Evolutionary conservation across 2,797 vertebrate genomes (phyloP), one percentile per base, ranked within the genome.

Genomic region (Phrynocephalus vlangalii): DNA sequence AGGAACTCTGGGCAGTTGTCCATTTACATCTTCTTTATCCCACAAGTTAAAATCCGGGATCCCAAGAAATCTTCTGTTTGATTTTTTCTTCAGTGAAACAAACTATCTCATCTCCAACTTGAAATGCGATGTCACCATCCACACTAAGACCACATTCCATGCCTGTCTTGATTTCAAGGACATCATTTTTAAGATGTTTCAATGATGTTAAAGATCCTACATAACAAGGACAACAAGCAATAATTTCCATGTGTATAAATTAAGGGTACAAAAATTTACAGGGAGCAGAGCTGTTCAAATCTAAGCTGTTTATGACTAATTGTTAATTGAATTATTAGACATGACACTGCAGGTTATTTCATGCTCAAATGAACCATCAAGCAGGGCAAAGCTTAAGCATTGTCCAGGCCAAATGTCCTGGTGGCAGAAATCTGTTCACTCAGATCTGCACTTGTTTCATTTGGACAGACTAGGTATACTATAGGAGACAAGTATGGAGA

Each of bases 131-230:
- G 2, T 91, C 30, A 6, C 96, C 92, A 82, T 98, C 97, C 30
- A 97, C 93, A 50, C 97, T 98, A 66, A 99, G 78, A 2, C 99
- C 99, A 87, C 99, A 99, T 0, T 99, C 99, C 98, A 98, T 98
- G 77, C 99, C 98, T 0, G 60, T 92, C 96, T 96, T 98, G 89
- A 98, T 97, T 5, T 95, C 87, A 91, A 95, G 96, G 20, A 98
- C 96, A 1, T 98, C 98, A 75, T 98, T 97, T 91, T 98, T 99
- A 86, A 97, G 98, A 89, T 99, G 98, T 93, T 98, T 99, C 94
- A 99, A 70, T 7, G 98, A 96, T 0, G 94, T 96, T 82, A 99
- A 87, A 7, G 88, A 96, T 56, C 98, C 99, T 99, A 91, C 13
- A 87, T 71, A 87, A 73, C 82, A 92, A 50, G 4, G 0, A 1